Base-by-base conservation (phyloP, 2,113 vertebrate genomes). In the Morone saxatilis region DNA sequence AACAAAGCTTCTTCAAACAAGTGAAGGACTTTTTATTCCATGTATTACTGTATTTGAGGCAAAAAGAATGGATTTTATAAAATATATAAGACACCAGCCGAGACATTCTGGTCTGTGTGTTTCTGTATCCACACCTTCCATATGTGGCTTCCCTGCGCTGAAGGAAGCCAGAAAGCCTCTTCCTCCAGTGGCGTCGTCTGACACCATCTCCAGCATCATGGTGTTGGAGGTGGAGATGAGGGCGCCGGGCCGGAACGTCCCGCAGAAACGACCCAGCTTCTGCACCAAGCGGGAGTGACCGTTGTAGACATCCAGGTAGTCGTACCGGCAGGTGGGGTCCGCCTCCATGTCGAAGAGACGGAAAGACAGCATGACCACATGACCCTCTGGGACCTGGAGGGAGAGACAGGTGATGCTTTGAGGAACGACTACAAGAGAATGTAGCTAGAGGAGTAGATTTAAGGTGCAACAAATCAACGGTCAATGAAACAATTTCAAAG, bases 261-360 rank as follows among this genome's bases (percentile, higher is more conserved):
- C 97, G 0, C 97, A 98, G 92, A 97, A 97, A 1, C 96, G 96
- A 0, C 97, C 97, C 57, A 98, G 94, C 61, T 95, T 94, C 92
- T 97, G 96, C 41, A 95, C 94, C 0, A 94, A 84, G 54, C 91
- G 91, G 1, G 94, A 70, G 89, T 96, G 95, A 6, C 97, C 97
- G 0, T 96, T 97, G 90, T 96, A 97, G 51, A 98, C 90, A 4
- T 97, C 96, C 88, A 98, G 93, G 65, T 95, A 96, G 89, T 98
- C 97, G 0, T 96, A 98, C 43, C 96, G 97, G 75, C 97, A 98
- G 71, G 91, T 91, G 20, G 97, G 94, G 89, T 97, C 97, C 0
- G 96, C 94, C 88, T 98, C 97, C 92, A 98, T 76, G 94, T 98
- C 97, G 2, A 97, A 97, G 73, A 98, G 93, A 61, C 97, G 96